Percentiles rank a stretch among this genome's conserved stretches.
Conservation (phyloP, 2,888 invertebrate species). For the Agelastica alni region DNA sequence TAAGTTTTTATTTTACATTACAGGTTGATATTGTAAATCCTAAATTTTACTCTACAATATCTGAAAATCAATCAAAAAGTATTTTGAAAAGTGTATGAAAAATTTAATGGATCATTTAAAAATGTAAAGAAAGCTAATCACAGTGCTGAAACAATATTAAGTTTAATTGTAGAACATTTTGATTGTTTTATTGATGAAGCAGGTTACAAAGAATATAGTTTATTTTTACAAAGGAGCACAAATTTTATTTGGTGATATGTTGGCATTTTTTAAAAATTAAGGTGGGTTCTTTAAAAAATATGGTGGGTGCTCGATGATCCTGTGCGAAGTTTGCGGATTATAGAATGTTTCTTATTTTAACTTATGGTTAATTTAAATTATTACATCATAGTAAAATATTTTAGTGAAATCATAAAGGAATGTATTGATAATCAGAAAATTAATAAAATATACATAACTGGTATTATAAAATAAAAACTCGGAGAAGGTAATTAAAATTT, state of each 20-base stretch:
- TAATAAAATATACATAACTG: no score
- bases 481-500: no score
- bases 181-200: slow-evolving; percentile 87
- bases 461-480: no score
- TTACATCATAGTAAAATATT: no score
- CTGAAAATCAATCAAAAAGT: slow-evolving; percentile 64
- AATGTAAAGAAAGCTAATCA: slow-evolving; percentile 75
- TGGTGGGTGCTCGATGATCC: no score
- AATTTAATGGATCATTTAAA: slow-evolving; percentile 80
- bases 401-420: no score
- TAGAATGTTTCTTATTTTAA: no score
- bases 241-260: slow-evolving; percentile 91
- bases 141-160: slow-evolving; percentile 76
- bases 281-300: slow-evolving; percentile 44
- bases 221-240: slow-evolving; percentile 93
- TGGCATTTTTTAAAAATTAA: slow-evolving; percentile 77
- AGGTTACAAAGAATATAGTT: slow-evolving; percentile 67
- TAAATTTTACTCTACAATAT: slow-evolving; percentile 73
- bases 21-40: slow-evolving; percentile 76
- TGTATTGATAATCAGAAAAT: no score
- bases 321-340: no score
- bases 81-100: slow-evolving; percentile 77
- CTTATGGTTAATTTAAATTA: no score
- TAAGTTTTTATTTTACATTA: slow-evolving; percentile 59
- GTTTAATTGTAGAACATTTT: slow-evolving; percentile 79